Conservation (phyloP, 2,888 invertebrate genomes). For the Melipona beecheii region DNA sequence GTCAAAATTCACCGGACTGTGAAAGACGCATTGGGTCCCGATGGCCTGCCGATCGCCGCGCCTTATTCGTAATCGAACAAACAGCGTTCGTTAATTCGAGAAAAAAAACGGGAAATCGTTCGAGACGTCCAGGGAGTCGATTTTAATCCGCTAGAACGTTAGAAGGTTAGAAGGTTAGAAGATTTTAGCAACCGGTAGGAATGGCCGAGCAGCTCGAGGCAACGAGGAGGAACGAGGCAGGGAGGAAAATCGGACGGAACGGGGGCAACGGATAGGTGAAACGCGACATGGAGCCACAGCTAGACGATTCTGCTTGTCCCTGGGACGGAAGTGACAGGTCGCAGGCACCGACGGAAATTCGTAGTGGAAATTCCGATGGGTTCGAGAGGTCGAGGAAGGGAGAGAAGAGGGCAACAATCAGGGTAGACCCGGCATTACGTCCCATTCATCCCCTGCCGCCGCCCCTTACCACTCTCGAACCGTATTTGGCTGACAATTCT, state of each 20-base stretch:
- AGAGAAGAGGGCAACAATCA: conserved; percentile 81
- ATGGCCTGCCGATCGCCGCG: conserved; percentile 27
- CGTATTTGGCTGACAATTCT: conserved; percentile 83
- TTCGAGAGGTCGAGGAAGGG: conserved; percentile 74
- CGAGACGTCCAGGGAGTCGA: background rate
- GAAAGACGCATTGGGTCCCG: conserved; percentile 57
- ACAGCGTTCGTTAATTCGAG: conserved; percentile 39
- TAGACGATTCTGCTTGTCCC: conserved; percentile 73
- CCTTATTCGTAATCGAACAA: conserved; percentile 49
- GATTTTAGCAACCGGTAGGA: no score
- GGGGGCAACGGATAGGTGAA: background rate
- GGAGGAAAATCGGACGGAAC: background rate
- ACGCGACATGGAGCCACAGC: conserved; percentile 27
- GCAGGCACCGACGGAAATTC: conserved; percentile 79
- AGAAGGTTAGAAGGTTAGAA: no score
- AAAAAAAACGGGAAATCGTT: no score
- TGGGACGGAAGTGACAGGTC: conserved; percentile 80
- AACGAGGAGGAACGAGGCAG: background rate
- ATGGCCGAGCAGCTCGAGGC: background rate
- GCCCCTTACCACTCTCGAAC: conserved; percentile 72
- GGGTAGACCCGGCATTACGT: conserved; percentile 83
- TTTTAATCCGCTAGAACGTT: background rate
- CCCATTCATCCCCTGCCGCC: conserved; percentile 80
- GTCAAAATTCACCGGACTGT: conserved; percentile 57
- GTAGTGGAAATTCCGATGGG: conserved; percentile 81